Base-by-base conservation (phyloP, 2,113 vertebrate genomes). In the Bubo bubo region DNA sequence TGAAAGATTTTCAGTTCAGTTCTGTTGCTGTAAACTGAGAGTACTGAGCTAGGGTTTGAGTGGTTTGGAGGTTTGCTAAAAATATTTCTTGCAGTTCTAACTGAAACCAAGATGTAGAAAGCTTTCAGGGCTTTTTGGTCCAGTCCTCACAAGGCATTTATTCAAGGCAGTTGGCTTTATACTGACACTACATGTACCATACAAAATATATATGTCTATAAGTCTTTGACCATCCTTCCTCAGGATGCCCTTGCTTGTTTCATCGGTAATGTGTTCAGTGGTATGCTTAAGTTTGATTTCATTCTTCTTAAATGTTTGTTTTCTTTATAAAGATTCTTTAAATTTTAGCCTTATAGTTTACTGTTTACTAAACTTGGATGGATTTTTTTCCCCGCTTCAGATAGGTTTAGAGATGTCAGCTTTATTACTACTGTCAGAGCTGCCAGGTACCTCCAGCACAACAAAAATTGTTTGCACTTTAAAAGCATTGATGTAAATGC, bases 101-200 rank as follows among this genome's bases (percentile, higher is more conserved):
- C 8, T 24, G 23, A 70, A 88, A 89, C 28, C 3, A 77, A 71
- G 7, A 68, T 10, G 9, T 4, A 77, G 11, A 56, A 73, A 73
- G 4, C 3, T 43, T 70, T 35, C 5, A 4, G 6, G 2, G 0
- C 4, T 30, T 35, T 80, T 79, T 39, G 3, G 16, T 45, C 32
- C 14, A 56, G 32, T 64, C 13, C 5, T 88, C 43, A 14, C 34
- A 30, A 80, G 13, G 6, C 4, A 32, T 68, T 62, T 50, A 37
- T 79, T 86, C 43, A 73, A 76, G 75, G 14, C 13, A 45, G 6
- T 6, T 64, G 10, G 20, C 16, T 74, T 90, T 85, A 50, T 22
- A 15, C 5, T 79, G 56, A 62, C 32, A 77, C 22, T 59, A 19
- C 63, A 82, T 20, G 11, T 37, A 58, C 9, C 77, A 23, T 37